Conservation (phyloP, 2,113 vertebrate genomes). For the Alectura lathami region DNA sequence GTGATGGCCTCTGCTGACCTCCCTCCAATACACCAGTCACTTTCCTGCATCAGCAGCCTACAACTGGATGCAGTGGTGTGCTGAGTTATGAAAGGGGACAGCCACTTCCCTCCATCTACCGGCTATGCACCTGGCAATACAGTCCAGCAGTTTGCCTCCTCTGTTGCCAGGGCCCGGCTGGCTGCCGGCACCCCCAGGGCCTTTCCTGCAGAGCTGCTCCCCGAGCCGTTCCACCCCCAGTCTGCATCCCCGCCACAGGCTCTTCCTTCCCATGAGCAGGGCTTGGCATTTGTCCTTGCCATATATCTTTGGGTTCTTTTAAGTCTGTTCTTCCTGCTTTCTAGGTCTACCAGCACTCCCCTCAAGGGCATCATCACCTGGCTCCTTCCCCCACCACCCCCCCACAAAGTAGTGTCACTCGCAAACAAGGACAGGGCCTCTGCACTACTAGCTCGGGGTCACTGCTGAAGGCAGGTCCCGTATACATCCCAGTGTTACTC, state of each 20-base stretch:
- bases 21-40: neutral
- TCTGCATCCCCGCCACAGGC: neutral
- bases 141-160: neutral
- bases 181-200: neutral
- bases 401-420: neutral
- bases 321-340: neutral
- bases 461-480: neutral
- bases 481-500: rapidly evolving
- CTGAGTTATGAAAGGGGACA: neutral
- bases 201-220: neutral
- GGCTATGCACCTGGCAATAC: neutral
- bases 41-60: neutral
- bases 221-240: neutral
- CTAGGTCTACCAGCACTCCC: neutral
- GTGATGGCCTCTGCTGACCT: neutral
- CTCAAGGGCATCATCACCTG: neutral
- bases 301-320: neutral
- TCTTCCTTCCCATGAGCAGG: neutral
- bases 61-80: neutral
- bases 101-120: neutral
- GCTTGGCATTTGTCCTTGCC: neutral
- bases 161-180: rapidly evolving
- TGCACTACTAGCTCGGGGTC: neutral
- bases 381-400: neutral
- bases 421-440: neutral